Evolutionary conservation across 2,888 invertebrate genomes (phyloP), one percentile per base, ranked within the genome.

Genomic region (Polylopha cassiicola): DNA sequence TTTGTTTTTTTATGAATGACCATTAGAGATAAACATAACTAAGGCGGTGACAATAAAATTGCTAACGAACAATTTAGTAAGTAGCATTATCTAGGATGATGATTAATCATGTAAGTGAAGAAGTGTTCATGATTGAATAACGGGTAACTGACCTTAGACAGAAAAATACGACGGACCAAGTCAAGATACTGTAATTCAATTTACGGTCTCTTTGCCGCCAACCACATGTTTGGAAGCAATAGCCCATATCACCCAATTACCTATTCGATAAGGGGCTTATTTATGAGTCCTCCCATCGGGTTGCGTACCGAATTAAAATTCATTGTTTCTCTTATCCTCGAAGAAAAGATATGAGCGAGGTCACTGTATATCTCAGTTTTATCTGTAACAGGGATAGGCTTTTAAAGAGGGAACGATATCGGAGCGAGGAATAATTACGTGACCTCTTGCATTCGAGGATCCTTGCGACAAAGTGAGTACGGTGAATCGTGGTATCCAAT

Each of bases 361-460:
- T 84, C 82, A 80, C 61, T 53, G 61, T 72, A 78, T 81, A 81
- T 80, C 79, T 73, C 53, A 51, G 61, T 58, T 66, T 82, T 84
- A 85, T 84, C 85, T 69, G 56, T 65, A 65, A 85, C 85, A 84
- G 75, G 84, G 73, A 84, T 84, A 73, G 74, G 82, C 85, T 85
- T 84, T 85, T 84, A 85, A 73, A 68, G 62, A 53, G 70, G 59
- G 65, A 54, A 61, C 52, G 70, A 73, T 72, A 71, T 56, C 56
- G 57, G 50, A 58, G 51, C 49, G 48, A 50, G 59, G 51, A 66
- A 67, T 76, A 74, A 74, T 78, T 74, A 77, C 61, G 68, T 73
- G 73, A 73, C 73, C 77, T 79, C 62, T 64, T 56, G 46, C 57
- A 62, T 67, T 68, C 65, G 63, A 60, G 61, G 67, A 70, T 64